Conservation (phyloP, 2,797 vertebrate species). For the Aeoliscus strigatus region DNA sequence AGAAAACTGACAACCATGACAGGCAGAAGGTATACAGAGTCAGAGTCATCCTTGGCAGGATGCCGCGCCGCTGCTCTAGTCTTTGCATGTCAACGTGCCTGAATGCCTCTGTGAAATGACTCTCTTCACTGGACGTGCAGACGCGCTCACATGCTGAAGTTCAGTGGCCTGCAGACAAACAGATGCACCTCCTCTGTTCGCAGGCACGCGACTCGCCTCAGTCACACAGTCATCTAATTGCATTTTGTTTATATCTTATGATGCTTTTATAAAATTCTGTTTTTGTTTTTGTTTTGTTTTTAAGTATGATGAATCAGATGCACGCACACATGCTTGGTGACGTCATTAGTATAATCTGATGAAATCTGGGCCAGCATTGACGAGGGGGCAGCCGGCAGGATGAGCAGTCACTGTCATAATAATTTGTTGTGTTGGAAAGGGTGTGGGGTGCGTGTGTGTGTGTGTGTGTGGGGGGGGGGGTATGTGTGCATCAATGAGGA, state of each 20-base stretch:
- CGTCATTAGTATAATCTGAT: constrained; percentile 64
- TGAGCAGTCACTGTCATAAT: constrained; percentile 57
- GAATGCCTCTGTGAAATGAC: constrained; percentile 2
- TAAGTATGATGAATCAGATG: not conserved
- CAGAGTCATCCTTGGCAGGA: constrained; percentile 1
- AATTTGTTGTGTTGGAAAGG: constrained; percentile 49
- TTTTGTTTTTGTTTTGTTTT: constrained; percentile 21
- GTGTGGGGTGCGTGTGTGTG: constrained; percentile 10
- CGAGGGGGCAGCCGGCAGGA: constrained; percentile 45
- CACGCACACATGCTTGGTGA: constrained; percentile 29
- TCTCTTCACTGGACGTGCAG: constrained; percentile 21
- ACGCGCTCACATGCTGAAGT: constrained; percentile 16
- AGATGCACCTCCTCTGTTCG: constrained; percentile 28
- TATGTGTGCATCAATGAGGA: constrained; percentile 17
- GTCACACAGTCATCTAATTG: constrained; percentile 1
- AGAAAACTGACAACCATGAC: too few species aligned
- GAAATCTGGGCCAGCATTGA: constrained; percentile 67
- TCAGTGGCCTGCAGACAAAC: constrained; percentile 32
- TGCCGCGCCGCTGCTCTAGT: constrained; percentile 1
- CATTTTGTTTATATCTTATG: constrained; percentile 3
- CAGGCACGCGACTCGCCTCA: constrained; percentile 10
- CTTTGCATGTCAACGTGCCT: constrained; percentile 23
- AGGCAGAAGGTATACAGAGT: too few species aligned
- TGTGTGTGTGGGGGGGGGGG: constrained; percentile 9
- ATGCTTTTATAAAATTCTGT: constrained; percentile 7